These are phyloP conservation scores for Spatulosminthurus flaviceps DNA, from an alignment of 2,888 invertebrate genomes.

Conservation along the genomic window DNA sequence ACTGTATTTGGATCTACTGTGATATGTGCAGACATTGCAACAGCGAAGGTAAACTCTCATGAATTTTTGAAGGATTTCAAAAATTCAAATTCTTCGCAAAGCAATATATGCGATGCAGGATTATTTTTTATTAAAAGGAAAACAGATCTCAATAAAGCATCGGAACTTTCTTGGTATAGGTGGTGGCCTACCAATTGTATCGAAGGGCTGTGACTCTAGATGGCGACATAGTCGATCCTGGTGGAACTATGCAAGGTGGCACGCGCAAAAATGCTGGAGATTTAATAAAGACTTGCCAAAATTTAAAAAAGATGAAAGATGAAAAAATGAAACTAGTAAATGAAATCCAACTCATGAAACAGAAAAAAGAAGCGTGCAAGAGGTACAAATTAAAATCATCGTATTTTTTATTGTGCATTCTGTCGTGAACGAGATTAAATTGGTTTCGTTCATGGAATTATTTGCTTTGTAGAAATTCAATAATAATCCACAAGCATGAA, in stretches of 20 bases:
- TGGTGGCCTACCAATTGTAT: slow-evolving; percentile 65
- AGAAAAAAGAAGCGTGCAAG: slow-evolving; percentile 10
- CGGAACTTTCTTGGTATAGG: slow-evolving; percentile 71
- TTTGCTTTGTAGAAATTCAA: slow-evolving; percentile 43
- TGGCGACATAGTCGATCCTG: slow-evolving; percentile 91
- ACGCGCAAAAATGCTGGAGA: slow-evolving; percentile 63
- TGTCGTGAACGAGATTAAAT: too few relatives aligned
- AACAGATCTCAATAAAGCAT: too few relatives aligned
- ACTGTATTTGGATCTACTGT: slow-evolving; percentile 88
- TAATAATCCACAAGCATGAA: slow-evolving; percentile 49
- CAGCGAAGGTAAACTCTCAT: slow-evolving; percentile 78
- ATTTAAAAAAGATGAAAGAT: slow-evolving; percentile 31
- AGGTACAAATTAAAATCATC: background rate
- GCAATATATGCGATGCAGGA: background rate
- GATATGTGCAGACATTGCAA: slow-evolving; percentile 81
- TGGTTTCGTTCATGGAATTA: too few relatives aligned
- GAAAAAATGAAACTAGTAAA: slow-evolving; percentile 6
- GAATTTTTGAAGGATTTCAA: too few relatives aligned
- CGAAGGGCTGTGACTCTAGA: slow-evolving; percentile 78
- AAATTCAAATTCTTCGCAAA: too few relatives aligned
- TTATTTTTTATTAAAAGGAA: background rate
- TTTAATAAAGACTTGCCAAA: slow-evolving; percentile 43
- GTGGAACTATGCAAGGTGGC: slow-evolving; percentile 91
- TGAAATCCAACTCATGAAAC: background rate
- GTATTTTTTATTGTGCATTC: too few relatives aligned